Evolutionary conservation across 2,797 vertebrate genomes (phyloP), one percentile per base, ranked within the genome.

Genomic region (Danio choprae): DNA sequence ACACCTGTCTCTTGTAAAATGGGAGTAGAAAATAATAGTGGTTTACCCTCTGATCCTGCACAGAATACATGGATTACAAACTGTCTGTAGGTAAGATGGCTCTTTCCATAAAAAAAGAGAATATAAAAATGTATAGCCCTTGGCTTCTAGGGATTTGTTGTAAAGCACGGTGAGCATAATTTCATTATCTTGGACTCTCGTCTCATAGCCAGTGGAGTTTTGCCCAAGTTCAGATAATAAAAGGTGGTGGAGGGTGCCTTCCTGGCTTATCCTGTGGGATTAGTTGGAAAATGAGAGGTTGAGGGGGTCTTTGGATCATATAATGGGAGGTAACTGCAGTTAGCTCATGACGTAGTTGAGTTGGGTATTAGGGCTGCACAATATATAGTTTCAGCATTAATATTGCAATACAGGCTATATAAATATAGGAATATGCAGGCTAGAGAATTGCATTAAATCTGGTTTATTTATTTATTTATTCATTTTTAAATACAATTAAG

Each of bases 161-260:
- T 71, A 43, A 43, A 76, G 74, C 44, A 40, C 22, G 38, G 20
- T 43, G 40, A 77, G 51, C 5, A 67, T 77, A 38, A 67, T 55
- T 77, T 77, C 15, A 67, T 77, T 77, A 67, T 11, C 20, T 65
- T 43, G 18, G 50, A 50, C 62, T 76, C 48, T 63, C 63, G 38
- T 15, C 44, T 41, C 40, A 44, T 6, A 55, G 62, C 40, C 38
- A 29, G 50, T 8, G 40, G 20, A 7, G 38, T 53, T 65, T 76
- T 55, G 63, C 15, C 13, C 10, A 1, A 41, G 62, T 50, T n/a
- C 50, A 55, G 20, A 55, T 55, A 77, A 77, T 55, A 77, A 56
- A 65, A 41, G 6, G 40, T 50, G 43, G 36, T 55, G 60, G 44
- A 76, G 60, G 20, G 18, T 64, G 60, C 11, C 60, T 55, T 76